Evolutionary conservation across 2,888 invertebrate species (phyloP), one percentile per base, ranked within the genome.

Genomic region (Psylliodes chrysocephalus): DNA sequence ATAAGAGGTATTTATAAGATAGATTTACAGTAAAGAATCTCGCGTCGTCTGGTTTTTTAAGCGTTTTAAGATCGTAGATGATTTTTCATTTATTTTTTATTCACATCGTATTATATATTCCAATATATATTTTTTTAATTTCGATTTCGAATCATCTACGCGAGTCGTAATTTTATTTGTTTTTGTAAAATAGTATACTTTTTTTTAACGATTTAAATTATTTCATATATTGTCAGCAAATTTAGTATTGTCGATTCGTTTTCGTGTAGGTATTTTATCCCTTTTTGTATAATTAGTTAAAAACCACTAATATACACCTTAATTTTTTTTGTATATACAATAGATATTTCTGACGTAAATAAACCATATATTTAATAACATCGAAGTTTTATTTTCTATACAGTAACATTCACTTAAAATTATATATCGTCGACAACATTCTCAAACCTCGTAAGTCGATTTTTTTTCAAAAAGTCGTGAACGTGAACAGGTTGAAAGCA

Each of bases 281-380:
- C 63, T 55, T 68, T 70, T 71, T 69, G 64, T 72, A 69, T 59
- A 63, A 64, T 65, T 70, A 69, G 64, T 56, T 65, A 33, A 54
- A n/a, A 64, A 66, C 46, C 49, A 55, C 56, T 64, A 63, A 63
- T 62, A 60, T 60, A 66, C 28, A 19, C 38, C 33, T 64, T 65
- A 52, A 49, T 51, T 44, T 63, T 70, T 65, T 67, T 70, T 72
- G 72, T 72, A 72, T 69, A 71, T 71, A 71, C 67, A 62, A 66
- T 71, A 70, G 67, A 67, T 70, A 71, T 66, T 66, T 65, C 63
- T 66, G 67, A 70, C 67, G 69, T 71, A 65, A 71, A 73, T 73
- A 73, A 73, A 73, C 68, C 71, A 62, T 73, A 73, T 71, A 73
- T 68, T 66, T 64, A 64, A 60, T 68, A 64, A 66, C 49, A 54